Evolutionary conservation across 1,140 invertebrate species (phyloP).

Genomic region (Phenacoccus solenopsis): DNA sequence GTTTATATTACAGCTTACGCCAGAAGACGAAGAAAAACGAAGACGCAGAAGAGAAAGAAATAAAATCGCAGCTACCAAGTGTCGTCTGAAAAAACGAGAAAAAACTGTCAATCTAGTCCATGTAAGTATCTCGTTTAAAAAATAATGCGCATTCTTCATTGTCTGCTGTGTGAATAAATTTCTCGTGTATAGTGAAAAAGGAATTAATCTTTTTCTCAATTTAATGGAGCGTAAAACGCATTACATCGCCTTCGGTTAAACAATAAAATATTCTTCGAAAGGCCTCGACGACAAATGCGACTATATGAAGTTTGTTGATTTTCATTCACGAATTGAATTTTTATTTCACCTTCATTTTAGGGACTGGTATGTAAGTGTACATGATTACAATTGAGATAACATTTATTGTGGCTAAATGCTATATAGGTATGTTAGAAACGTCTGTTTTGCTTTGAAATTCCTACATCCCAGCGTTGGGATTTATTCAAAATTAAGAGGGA

Average conservation of each 20-base stretch:
- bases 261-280: not conserved
- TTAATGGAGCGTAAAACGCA: not conserved
- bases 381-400: too few relatives aligned
- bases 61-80: constrained; percentile 91
- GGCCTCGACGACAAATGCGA: not conserved
- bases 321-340: not conserved
- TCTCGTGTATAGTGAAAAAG: not conserved
- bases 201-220: not conserved
- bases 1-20: constrained; percentile 51
- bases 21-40: constrained; percentile 79
- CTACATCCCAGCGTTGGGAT: too few relatives aligned
- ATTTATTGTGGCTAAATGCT: too few relatives aligned
- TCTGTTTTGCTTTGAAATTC: too few relatives aligned
- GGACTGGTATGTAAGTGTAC: too few relatives aligned
- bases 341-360: too few relatives aligned
- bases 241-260: not conserved
- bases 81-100: constrained; percentile 84
- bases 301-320: not conserved
- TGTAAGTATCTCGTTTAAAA: constrained; percentile 32
- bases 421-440: too few relatives aligned
- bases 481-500: too few relatives aligned
- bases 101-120: constrained; percentile 67
- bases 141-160: not conserved
- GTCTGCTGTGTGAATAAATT: not conserved
- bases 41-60: constrained; percentile 73